These are phyloP conservation scores for Hedya salicella DNA, from an alignment of 2,888 invertebrate species.

Conservation along the genomic window DNA sequence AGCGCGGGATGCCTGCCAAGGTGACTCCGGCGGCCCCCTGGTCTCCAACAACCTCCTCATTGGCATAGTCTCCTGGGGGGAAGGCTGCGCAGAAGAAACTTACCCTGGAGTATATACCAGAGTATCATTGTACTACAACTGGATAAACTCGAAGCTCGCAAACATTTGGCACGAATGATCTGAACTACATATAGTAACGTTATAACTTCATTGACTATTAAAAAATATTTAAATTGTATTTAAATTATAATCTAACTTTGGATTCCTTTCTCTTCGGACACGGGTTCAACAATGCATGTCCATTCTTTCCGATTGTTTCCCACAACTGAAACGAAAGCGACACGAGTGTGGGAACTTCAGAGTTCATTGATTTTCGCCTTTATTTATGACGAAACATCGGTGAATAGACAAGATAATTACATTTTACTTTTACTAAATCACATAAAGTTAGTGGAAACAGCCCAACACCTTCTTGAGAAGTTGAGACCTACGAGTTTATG, in stretches of 20 bases:
- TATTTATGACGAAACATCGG: constrained; percentile 10
- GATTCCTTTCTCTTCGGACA: constrained; percentile 8
- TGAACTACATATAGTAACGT: constrained; percentile 2
- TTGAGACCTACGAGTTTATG: too few relatives aligned
- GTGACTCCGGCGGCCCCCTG: constrained; percentile 86
- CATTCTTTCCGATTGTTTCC: constrained; percentile 19
- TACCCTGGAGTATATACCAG: constrained; percentile 86
- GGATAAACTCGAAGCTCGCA: constrained; percentile 59
- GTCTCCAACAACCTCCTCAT: constrained; percentile 74
- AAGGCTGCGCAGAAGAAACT: constrained; percentile 78
- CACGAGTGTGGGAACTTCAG: constrained; percentile 27
- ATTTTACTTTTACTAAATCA: not conserved
- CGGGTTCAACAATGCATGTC: constrained; percentile 28
- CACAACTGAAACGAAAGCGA: constrained; percentile 31
- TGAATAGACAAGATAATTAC: constrained; percentile 11
- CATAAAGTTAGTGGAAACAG: too few relatives aligned
- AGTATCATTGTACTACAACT: constrained; percentile 69
- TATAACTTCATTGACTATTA: not conserved
- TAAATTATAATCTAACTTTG: constrained; percentile 14
- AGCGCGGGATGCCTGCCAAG: constrained; percentile 79
- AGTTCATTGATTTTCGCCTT: constrained; percentile 28
- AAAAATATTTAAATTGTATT: not conserved
- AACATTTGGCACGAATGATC: constrained; percentile 24
- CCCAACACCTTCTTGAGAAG: too few relatives aligned
- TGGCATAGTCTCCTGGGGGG: constrained; percentile 86